Evolutionary conservation across 1,140 invertebrate species (phyloP), one percentile per base, ranked within the genome.

Genomic region (Caenorhabditis brenneri): DNA sequence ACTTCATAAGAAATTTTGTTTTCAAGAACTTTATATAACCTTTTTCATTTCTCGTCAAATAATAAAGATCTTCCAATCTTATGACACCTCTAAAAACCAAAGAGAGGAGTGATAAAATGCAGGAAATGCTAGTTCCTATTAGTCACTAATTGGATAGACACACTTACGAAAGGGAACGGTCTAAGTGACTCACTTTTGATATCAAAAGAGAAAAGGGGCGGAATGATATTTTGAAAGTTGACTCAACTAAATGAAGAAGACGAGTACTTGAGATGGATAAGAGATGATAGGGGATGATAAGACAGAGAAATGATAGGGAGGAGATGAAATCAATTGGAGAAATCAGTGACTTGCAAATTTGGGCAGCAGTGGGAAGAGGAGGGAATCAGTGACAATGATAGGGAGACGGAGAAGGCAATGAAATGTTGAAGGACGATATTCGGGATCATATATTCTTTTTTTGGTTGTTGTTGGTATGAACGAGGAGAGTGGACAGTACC

Each of bases 121-220:
- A n/a, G n/a, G n/a, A n/a, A n/a, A n/a, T n/a, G n/a, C n/a, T n/a
- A n/a, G n/a, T n/a, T n/a, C n/a, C n/a, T n/a, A n/a, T 55, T 74
- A 74, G 65, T 74, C 65, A 74, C 65, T 74, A 74, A 74, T 74
- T 74, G 65, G 65, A 74, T 74, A 74, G n/a, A 74, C n/a, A 42
- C 4, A 74, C 65, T 74, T 39, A 27, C 6, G 58, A 58, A 58
- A 2, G n/a, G 58, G 27, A 65, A 22, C 1, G 58, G 4, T 12
- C 27, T 36, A 36, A 65, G 58, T 65, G 58, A 65, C 15, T 65
- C 58, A 65, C 27, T 53, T 22, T 65, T 36, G 58, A 65, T 65
- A 65, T 65, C 19, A 65, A 65, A 65, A n/a, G 31, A 19, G 58
- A 42, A 5, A 16, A 16, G 58, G 19, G 22, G 16, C 12, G 4